Evolutionary conservation across 2,797 vertebrate genomes (phyloP).

Genomic region (Acrocephalus scirpaceus): DNA sequence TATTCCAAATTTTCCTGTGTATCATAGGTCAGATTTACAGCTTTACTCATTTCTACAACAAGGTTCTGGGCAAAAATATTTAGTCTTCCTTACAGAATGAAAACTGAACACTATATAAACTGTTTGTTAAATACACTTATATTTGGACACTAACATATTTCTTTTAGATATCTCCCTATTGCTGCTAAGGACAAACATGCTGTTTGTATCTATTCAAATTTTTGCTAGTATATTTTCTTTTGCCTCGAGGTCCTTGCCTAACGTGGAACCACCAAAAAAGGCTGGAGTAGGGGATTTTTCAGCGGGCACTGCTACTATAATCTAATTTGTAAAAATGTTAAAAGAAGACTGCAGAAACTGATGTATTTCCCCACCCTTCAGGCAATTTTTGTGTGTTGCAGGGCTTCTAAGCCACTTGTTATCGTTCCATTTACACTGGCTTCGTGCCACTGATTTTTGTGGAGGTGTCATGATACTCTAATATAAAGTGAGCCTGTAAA

Average conservation of each 20-base stretch:
- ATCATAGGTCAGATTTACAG: not conserved
- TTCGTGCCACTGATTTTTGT: not conserved
- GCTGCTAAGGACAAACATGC: not conserved
- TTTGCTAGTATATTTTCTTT: not conserved
- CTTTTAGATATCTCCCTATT: not conserved
- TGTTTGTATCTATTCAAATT: slow-evolving; percentile 10
- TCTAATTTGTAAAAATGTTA: not conserved
- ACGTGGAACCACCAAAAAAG: not conserved
- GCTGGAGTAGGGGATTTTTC: not conserved
- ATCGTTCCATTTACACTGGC: not conserved
- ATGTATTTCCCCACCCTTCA: not conserved
- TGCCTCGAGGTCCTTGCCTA: not conserved
- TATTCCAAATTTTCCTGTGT: not conserved
- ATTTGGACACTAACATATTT: accelerated
- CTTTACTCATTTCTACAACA: not conserved
- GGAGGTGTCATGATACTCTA: not conserved
- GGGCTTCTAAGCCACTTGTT: not conserved
- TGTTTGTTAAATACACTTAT: not conserved
- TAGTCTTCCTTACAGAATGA: not conserved
- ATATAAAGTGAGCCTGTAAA: not conserved
- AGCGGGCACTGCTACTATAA: not conserved
- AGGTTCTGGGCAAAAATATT: not conserved
- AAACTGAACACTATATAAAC: not conserved
- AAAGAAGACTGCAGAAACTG: slow-evolving; percentile 25
- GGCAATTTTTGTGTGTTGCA: not conserved